phyloP scores from a whole-genome alignment of 1,140 invertebrate genomes.

The Pentalonia nigronervosa region DNA sequence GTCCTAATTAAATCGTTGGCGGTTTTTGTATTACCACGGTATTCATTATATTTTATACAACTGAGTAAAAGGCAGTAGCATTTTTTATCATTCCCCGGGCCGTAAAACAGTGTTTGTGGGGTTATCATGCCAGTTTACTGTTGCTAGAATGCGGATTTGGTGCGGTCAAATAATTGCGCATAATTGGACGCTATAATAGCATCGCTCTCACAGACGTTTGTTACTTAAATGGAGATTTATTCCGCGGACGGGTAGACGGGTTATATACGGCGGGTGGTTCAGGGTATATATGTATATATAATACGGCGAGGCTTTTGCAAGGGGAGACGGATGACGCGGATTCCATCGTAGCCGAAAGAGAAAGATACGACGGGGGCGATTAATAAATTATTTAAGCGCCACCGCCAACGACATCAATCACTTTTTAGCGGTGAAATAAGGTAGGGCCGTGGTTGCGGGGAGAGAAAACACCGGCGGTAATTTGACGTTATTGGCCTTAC shows the following conservation, averaged over 20 bases:
- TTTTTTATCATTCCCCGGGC: background rate
- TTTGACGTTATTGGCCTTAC: slow-evolving; percentile 48
- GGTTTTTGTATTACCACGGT: background rate
- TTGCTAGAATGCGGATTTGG: background rate
- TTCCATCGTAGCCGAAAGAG: background rate
- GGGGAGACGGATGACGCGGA: background rate
- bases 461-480: slow-evolving; percentile 6
- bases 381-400: slow-evolving; percentile 53
- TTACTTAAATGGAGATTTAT: slow-evolving; percentile 40
- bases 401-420: slow-evolving; percentile 51
- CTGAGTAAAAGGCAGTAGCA: background rate
- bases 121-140: background rate
- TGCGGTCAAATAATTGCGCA: slow-evolving; percentile 27
- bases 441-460: background rate
- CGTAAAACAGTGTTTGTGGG: background rate
- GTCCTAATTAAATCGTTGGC: background rate
- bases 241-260: background rate
- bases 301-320: background rate
- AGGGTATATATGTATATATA: background rate
- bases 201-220: background rate
- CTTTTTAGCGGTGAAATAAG: background rate
- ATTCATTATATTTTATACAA: background rate
- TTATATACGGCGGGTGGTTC: background rate
- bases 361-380: slow-evolving; percentile 12
- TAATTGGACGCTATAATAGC: background rate